Base-by-base conservation (phyloP, 2,113 vertebrate genomes). In the Syngnathus scovelli region DNA sequence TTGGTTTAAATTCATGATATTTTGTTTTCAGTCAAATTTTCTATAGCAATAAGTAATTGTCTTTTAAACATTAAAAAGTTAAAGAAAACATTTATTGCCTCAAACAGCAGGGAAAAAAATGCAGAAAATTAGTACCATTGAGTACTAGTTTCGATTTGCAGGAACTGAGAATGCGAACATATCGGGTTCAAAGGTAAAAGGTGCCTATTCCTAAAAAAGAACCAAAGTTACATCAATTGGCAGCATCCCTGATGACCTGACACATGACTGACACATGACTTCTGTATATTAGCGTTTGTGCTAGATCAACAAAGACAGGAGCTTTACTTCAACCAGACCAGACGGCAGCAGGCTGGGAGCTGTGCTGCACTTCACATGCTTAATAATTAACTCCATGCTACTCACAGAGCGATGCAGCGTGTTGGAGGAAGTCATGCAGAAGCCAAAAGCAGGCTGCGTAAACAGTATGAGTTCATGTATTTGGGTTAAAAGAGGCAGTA, bases 351-450 rank as follows among this genome's bases (percentile, higher is more conserved):
- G 76, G 41, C 71, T 70, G 61, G 75, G 78, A 80, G 84, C 79
- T 65, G 72, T 46, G 75, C 75, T 54, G 67, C 76, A 77, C 81
- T 80, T 72, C 67, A 68, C 77, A 61, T 83, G 82, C 82, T 91
- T 80, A 91, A 91, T 89, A 88, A 90, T 90, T 89, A 78, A 91
- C 71, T 67, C 76, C 48, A 9, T 67, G 69, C 76, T 63, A 75
- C 78, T 81, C 63, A 54, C 74, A 81, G 82, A 83, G 80, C 51
- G 75, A 67, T 51, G 67, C 78, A 72, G 74, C 74, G 80, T 68
- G 68, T 79, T 56, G 64, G 75, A 83, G 73, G 73, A 79, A 88
- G 88, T 84, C 85, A 88, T 79, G 75, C 83, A 76, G 78, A 86
- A 88, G 79, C 68, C 70, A 15, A 68, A 56, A 69, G 63, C 33